These are phyloP conservation scores for Umimayanthus kanabou DNA, from an alignment of 92 coral and sea anemone species.

Conservation along the genomic window DNA sequence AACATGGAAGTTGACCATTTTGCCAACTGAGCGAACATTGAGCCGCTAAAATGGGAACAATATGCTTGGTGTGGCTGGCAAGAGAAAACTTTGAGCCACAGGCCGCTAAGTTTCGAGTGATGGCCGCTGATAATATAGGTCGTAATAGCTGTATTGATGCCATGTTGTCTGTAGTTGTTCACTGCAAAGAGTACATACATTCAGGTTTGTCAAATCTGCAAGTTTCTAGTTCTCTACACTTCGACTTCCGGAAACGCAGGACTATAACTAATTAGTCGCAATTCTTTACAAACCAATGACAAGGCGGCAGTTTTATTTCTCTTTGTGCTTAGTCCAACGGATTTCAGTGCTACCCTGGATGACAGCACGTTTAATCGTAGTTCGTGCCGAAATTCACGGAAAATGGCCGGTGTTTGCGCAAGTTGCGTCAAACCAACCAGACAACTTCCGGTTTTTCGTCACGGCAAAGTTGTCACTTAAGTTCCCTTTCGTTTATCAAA, in stretches of 20 bases:
- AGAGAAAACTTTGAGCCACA: neutral
- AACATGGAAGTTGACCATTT: constrained; percentile 28
- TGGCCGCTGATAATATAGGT: neutral
- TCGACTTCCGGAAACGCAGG: neutral
- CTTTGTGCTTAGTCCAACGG: neutral
- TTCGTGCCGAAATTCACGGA: constrained; percentile 22
- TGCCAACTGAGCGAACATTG: constrained; percentile 9
- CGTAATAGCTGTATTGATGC: neutral
- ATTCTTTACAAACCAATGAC: neutral
- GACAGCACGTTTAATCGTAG: neutral
- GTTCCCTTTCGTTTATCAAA: neutral
- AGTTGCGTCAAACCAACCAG: neutral
- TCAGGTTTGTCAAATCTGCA: neutral
- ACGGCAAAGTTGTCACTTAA: too few species aligned
- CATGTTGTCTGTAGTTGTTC: neutral
- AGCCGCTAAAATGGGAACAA: neutral
- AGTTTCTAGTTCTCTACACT: neutral
- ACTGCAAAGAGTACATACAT: neutral
- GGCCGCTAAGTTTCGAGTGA: neutral
- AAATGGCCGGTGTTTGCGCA: neutral
- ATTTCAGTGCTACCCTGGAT: neutral
- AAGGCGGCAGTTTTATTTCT: neutral
- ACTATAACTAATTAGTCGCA: neutral
- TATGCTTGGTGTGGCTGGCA: neutral
- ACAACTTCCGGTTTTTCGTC: neutral